These are phyloP conservation scores for Aurelia sp. DNA, from an alignment of 30 jellyfish, hydroid and myxozoan genomes.

Conservation along the genomic window DNA sequence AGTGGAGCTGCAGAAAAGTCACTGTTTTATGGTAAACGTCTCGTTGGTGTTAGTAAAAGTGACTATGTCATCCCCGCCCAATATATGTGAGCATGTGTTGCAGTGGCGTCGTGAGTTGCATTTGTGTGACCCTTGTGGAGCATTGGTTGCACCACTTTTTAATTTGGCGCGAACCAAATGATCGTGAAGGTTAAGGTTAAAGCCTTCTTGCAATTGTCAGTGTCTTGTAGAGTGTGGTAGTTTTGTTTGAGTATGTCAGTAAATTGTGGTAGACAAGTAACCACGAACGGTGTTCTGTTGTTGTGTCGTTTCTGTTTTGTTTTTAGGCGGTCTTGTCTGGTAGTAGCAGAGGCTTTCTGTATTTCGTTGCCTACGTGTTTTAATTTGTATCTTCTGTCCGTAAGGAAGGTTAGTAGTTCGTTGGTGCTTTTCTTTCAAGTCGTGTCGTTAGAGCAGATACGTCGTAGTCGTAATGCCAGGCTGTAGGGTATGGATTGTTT, in stretches of 20 bases:
- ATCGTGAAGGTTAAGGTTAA: neutral
- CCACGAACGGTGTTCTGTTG: neutral
- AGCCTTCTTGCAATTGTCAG: neutral
- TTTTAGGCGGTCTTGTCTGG: neutral
- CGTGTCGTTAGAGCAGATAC: conserved; percentile 10
- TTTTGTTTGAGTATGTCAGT: neutral
- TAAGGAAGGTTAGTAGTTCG: conserved; percentile 12
- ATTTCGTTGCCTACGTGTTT: conserved; percentile 24
- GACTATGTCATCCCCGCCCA: neutral
- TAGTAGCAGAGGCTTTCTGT: conserved; percentile 5
- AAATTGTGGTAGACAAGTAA: neutral
- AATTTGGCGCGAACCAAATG: neutral
- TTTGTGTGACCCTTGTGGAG: neutral
- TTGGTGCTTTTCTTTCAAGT: neutral
- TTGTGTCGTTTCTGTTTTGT: neutral
- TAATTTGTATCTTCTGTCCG: conserved; percentile 14
- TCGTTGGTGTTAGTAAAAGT: neutral
- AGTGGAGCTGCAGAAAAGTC: neutral
- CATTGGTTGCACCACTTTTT: neutral
- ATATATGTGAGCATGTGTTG: too few species aligned
- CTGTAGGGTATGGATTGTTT: too few species aligned
- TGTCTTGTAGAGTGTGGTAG: neutral
- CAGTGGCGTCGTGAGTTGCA: neutral
- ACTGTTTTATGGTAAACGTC: neutral
- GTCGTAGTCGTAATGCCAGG: conserved; percentile 25